Conservation (phyloP, 2,888 invertebrate species). For the Thalpophila matura region DNA sequence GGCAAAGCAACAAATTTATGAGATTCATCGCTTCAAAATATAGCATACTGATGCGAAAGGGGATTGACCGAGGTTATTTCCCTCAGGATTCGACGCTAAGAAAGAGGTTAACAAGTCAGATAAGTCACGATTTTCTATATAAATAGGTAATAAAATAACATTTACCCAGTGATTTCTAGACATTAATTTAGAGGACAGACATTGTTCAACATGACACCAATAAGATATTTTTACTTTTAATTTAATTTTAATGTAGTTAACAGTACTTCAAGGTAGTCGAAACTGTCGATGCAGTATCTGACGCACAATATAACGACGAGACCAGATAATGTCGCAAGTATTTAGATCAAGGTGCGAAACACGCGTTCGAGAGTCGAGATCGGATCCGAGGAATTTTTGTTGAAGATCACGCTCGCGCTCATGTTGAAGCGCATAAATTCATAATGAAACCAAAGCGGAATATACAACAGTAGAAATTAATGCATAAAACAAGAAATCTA, state of each 20-base stretch:
- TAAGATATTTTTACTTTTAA: conserved; percentile 43
- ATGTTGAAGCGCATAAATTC: conserved; percentile 79
- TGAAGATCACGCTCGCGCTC: conserved; percentile 83
- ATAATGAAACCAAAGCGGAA: conserved; percentile 78
- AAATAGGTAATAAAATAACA: too few species aligned
- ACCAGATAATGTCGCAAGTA: conserved; percentile 89
- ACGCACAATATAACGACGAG: conserved; percentile 79
- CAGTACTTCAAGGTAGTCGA: conserved; percentile 62
- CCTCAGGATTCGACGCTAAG: conserved; percentile 67
- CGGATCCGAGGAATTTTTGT: conserved; percentile 86
- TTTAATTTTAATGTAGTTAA: conserved; percentile 52
- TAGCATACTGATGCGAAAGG: conserved; percentile 69
- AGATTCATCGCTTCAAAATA: conserved; percentile 67
- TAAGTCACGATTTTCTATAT: conserved; percentile 24
- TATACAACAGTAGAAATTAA: conserved; percentile 66
- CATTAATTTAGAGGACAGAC: conserved; percentile 37
- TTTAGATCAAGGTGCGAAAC: conserved; percentile 91
- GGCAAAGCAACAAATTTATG: conserved; percentile 46
- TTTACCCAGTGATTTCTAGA: conserved; percentile 12
- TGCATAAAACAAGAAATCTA: conserved; percentile 48
- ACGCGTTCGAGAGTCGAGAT: conserved; percentile 88
- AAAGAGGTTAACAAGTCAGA: conserved; percentile 60
- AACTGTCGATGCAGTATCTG: conserved; percentile 76
- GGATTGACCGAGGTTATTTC: conserved; percentile 79
- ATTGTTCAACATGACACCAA: conserved; percentile 32